phyloP scores from a whole-genome alignment of 2,888 invertebrate genomes.

The Cryptocephalus primarius region DNA sequence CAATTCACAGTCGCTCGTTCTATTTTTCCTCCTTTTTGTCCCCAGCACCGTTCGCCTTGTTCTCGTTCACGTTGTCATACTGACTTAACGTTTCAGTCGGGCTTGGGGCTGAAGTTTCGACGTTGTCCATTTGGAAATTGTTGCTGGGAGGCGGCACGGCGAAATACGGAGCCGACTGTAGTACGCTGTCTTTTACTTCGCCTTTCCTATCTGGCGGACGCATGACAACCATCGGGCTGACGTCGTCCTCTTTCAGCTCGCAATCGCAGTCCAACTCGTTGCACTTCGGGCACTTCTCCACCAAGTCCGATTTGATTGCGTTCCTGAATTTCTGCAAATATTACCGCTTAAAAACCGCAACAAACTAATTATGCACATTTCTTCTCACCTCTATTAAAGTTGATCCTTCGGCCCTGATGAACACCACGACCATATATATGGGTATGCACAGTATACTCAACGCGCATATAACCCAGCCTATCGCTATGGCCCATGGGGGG shows the following conservation, averaged over 20 bases:
- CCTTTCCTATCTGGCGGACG: constrained; percentile 15
- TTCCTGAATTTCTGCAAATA: constrained; percentile 61
- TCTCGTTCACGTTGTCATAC: constrained; percentile 18
- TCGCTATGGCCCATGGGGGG: constrained; percentile 73
- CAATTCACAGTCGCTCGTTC: too few relatives aligned
- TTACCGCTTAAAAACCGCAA: constrained; percentile 5
- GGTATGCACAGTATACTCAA: constrained; percentile 79
- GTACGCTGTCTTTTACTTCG: not conserved
- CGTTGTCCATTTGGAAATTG: too few relatives aligned
- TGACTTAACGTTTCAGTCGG: constrained; percentile 15
- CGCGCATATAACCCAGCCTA: constrained; percentile 81
- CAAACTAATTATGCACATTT: not conserved
- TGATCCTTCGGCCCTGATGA: constrained; percentile 60
- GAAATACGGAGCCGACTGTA: not conserved
- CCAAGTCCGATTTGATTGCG: constrained; percentile 64
- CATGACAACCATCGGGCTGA: constrained; percentile 26
- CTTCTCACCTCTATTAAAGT: constrained; percentile 56
- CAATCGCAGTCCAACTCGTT: constrained; percentile 70
- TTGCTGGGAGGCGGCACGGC: not conserved
- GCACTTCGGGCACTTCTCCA: constrained; percentile 59
- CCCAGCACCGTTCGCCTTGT: not conserved
- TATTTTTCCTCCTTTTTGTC: too few relatives aligned
- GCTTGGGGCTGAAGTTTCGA: constrained; percentile 1
- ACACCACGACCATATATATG: constrained; percentile 61
- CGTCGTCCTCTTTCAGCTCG: constrained; percentile 30